Evolutionary conservation across 2,113 vertebrate genomes (phyloP).

Genomic region (Microcebus jonahi): DNA sequence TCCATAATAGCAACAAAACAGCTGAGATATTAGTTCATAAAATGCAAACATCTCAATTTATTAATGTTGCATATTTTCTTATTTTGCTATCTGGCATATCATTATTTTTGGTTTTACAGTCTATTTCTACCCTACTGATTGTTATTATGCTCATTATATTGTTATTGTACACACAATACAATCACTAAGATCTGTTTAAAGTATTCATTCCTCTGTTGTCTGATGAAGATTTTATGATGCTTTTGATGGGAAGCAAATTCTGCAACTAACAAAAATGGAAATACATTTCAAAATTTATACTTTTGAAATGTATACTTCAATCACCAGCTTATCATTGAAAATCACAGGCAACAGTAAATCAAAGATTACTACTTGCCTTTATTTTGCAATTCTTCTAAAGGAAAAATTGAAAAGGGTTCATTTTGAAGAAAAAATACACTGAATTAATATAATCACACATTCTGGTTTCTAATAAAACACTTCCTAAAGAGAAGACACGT

Average conservation of each 20-base stretch:
- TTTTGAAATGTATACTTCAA: slow-evolving; percentile 22
- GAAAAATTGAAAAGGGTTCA: background rate
- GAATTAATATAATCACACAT: slow-evolving; percentile 18
- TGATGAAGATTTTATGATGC: slow-evolving; percentile 31
- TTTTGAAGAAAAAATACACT: background rate
- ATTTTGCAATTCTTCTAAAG: background rate
- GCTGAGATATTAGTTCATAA: slow-evolving; percentile 68
- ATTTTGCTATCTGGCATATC: slow-evolving; percentile 43
- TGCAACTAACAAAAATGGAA: slow-evolving; percentile 45
- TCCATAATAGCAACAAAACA: slow-evolving; percentile 39
- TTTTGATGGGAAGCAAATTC: slow-evolving; percentile 57
- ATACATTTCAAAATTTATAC: slow-evolving; percentile 7
- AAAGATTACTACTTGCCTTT: background rate
- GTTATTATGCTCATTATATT: slow-evolving; percentile 70
- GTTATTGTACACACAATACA: slow-evolving; percentile 65
- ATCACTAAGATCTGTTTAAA: slow-evolving; percentile 70
- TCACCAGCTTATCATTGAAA: slow-evolving; percentile 44
- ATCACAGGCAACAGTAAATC: slow-evolving; percentile 38
- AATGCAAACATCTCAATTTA: slow-evolving; percentile 59
- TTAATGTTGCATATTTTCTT: slow-evolving; percentile 54
- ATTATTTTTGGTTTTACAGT: slow-evolving; percentile 63
- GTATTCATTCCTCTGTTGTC: slow-evolving; percentile 37
- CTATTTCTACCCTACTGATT: slow-evolving; percentile 58
- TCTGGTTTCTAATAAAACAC: background rate
- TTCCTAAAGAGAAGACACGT: background rate